Conservation (phyloP, 2,888 invertebrate species). For the Saturnia pavonia region DNA sequence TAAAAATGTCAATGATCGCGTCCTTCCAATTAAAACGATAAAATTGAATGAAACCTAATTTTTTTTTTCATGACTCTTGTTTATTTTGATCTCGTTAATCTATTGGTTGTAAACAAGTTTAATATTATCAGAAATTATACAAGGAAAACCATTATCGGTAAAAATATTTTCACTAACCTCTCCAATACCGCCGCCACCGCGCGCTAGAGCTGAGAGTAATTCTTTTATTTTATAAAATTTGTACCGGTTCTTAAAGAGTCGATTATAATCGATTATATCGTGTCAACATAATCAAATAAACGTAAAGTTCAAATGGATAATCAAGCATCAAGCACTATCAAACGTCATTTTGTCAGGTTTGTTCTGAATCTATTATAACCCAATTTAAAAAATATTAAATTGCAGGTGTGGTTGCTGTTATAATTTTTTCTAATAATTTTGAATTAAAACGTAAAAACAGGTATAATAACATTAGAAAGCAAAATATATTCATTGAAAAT, state of each 20-base stretch:
- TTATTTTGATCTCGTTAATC: not conserved
- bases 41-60: slow-evolving; percentile 59
- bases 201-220: slow-evolving; percentile 48
- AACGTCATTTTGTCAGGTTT: slow-evolving; percentile 6
- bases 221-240: not conserved
- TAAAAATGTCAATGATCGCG: slow-evolving; percentile 70
- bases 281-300: not conserved
- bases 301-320: not conserved
- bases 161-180: slow-evolving; percentile 70
- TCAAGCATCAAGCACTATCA: not conserved
- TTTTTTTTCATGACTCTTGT: slow-evolving; percentile 29
- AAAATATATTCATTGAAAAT: not conserved
- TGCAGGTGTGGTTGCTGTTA: not conserved
- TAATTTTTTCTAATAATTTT: not conserved
- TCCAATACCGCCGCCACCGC: slow-evolving; percentile 66
- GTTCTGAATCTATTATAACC: slow-evolving; percentile 10
- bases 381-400: not conserved
- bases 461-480: not conserved
- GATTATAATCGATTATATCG: not conserved
- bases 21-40: slow-evolving; percentile 50
- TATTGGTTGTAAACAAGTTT: slow-evolving; percentile 17
- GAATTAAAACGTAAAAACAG: not conserved
- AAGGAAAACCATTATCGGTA: slow-evolving; percentile 52
- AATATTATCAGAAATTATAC: slow-evolving; percentile 34
- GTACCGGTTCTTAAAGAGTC: not conserved